phyloP scores from a whole-genome alignment of 2,113 vertebrate genomes.

The Dolichotis patagonum region DNA sequence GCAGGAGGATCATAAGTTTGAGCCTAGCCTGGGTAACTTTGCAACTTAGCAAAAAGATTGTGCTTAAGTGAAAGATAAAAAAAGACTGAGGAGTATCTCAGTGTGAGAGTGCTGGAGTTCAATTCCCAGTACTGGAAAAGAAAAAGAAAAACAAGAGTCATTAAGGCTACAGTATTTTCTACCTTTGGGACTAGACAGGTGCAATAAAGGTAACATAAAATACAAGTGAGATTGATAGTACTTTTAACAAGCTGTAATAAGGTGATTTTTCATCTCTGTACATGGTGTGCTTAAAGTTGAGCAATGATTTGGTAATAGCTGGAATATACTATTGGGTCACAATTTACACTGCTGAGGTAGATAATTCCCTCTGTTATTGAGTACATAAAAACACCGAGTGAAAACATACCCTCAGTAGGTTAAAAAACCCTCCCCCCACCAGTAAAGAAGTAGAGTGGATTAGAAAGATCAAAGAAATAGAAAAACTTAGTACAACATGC shows the following conservation, averaged over 20 bases:
- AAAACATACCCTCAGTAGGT: background rate
- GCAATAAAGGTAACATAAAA: background rate
- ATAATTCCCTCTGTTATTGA: background rate
- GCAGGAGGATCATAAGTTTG: background rate
- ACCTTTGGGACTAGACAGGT: background rate
- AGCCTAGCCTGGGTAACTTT: background rate
- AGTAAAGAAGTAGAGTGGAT: background rate
- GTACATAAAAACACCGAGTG: background rate
- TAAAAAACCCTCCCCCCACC: background rate
- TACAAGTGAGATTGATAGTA: background rate
- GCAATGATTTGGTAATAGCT: background rate
- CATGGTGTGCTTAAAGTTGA: background rate
- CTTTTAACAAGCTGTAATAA: slow-evolving; percentile 30
- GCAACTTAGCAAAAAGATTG: background rate
- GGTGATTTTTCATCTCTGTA: background rate
- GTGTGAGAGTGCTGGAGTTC: background rate
- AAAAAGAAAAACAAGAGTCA: background rate
- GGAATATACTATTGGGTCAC: background rate
- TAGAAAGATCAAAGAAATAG: slow-evolving; percentile 5
- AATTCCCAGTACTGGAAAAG: background rate
- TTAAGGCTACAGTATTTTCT: background rate
- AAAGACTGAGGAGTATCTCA: background rate
- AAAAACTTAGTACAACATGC: background rate
- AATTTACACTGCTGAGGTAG: background rate
- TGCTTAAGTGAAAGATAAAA: background rate